Base-by-base conservation (phyloP, 2,888 invertebrate species). In the Drosophila lacicola region DNA sequence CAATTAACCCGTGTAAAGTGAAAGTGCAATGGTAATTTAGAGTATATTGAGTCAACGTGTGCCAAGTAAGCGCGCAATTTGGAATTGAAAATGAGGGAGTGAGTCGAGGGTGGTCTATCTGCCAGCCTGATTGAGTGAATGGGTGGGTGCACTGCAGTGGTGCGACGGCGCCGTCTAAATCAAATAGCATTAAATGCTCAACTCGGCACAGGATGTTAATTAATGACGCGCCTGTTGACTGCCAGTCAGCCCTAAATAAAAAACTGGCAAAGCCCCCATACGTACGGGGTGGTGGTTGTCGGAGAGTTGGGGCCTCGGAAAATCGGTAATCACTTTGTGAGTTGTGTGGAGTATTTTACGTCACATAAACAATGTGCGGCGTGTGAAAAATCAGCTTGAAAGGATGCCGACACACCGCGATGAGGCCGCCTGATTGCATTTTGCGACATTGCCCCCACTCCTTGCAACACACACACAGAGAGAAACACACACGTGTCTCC, bases 301-400 rank as follows among this genome's bases (percentile, higher is more conserved):
- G 41, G 14, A 29, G 29, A 39, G 17, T 54, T 44, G 54, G 57
- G 61, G 33, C 11, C 34, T 42, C 21, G 6, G 47, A 29, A 21
- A 45, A 55, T 42, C 33, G 63, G 70, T 78, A 74, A 76, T 76
- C 78, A 62, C 57, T 68, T 70, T 80, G 70, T 80, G 70, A 75
- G 70, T 69, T 78, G 78, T 66, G 83, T 75, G 71, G 61, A 70
- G 71, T 60, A 55, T 66, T 58, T 85, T 68, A 79, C 77, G 80
- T 78, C 70, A 76, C 57, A 86, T 70, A 74, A 81, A 81, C 74
- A 72, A 70, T 58, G 42, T 69, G 78, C 75, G 72, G 86, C 88
- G 89, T 86, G 86, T 87, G 89, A 89, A 87, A 88, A 85, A 83
- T 71, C 78, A 70, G 78, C 88, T 89, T 86, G 65, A 86, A 86